Base-by-base conservation (phyloP, 1,140 invertebrate genomes). In the Brachionus manjavacas region DNA sequence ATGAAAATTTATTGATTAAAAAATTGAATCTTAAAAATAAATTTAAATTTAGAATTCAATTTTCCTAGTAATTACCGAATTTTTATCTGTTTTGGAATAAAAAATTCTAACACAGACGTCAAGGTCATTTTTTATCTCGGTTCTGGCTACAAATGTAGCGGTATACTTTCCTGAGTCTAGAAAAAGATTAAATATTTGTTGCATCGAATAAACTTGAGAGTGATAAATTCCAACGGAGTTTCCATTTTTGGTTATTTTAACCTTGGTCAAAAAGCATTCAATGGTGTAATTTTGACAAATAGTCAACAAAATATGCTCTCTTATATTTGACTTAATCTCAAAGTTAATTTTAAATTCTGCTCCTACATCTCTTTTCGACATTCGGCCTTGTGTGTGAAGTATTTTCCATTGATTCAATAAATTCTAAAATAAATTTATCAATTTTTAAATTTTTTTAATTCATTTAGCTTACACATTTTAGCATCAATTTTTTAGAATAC, bases 101-200 rank as follows among this genome's bases (percentile, higher is more conserved):
- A 68, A 68, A 14, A 68, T 68, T 39, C 66, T 68, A 14, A 12
- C 25, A 68, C 66, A 68, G 2, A 68, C 66, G 39, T 68, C 66
- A n/a, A 12, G 6, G 8, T 28, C 31, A 31, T 68, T 68, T 31
- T 68, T 68, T 4, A 68, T 31, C n/a, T 68, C 66, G 16, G 66
- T 68, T 28, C 6, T 14, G 8, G 66, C 20, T 16, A n/a, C 3
- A 39, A 68, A 68, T 0, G 14, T 68, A 8, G 28, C 66, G 16
- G 28, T 68, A 16, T 68, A 68, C 31, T 68, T 68, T 25, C 66
- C 66, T 11, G 66, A 68, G 28, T 28, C 25, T 31, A 68, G 31
- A 39, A 68, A 68, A 68, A 68, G 31, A 68, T 68, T 68, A 16
- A 14, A 68, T 68, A 68, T 68, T 68, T 68, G 66, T 28, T 68